Evolutionary conservation across 2,888 invertebrate species (phyloP).

Genomic region (Quadriops clusia): DNA sequence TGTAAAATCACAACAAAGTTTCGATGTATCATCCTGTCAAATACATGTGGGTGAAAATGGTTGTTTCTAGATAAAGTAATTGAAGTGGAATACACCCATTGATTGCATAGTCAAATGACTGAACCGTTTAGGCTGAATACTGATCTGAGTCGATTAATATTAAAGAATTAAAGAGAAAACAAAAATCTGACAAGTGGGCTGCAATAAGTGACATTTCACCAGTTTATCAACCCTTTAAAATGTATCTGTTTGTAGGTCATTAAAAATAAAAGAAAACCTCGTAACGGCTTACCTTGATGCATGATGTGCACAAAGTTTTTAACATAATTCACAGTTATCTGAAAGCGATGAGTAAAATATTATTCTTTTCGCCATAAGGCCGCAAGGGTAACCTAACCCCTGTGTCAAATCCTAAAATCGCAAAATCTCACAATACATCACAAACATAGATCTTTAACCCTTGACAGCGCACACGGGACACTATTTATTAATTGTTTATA

Average conservation of each 20-base stretch:
- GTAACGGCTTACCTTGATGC: slow-evolving; percentile 22
- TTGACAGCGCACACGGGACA: slow-evolving; percentile 5
- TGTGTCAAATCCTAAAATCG: slow-evolving; percentile 27
- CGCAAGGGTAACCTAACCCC: slow-evolving; percentile 38
- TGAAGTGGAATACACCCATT: no score
- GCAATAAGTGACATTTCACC: slow-evolving; percentile 13
- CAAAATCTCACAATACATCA: slow-evolving; percentile 10
- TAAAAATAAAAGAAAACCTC: slow-evolving; percentile 15
- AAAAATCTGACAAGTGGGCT: slow-evolving; percentile 31
- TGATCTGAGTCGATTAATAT: neutral
- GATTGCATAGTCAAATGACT: no score
- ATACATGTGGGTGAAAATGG: no score
- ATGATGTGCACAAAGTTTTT: slow-evolving; percentile 18
- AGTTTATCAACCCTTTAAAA: slow-evolving; percentile 14
- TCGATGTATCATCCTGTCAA: no score
- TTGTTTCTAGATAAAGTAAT: no score
- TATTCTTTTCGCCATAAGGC: slow-evolving; percentile 32
- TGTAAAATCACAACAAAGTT: no score
- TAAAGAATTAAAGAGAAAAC: slow-evolving; percentile 2
- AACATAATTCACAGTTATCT: slow-evolving; percentile 25
- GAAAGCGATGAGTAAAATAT: slow-evolving; percentile 22
- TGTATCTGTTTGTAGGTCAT: slow-evolving; percentile 14
- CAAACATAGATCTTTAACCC: neutral
- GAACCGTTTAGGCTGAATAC: no score
- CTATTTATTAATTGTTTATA: slow-evolving; percentile 4